phyloP scores from a whole-genome alignment of 2,888 invertebrate genomes.

The Drosophila cyrtoloma region DNA sequence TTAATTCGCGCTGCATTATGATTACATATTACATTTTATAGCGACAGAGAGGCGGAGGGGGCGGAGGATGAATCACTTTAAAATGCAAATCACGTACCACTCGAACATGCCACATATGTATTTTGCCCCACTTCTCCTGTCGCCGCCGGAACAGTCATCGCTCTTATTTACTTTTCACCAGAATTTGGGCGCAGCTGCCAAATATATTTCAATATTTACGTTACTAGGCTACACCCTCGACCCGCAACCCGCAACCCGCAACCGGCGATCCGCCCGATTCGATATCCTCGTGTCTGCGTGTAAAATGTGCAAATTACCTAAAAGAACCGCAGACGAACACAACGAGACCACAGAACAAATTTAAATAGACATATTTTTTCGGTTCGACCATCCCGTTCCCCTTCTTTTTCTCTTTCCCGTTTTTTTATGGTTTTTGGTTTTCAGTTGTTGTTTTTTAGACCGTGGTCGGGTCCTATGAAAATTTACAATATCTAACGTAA shows the following conservation, averaged over 20 bases:
- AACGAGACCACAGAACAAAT: slow-evolving; percentile 81
- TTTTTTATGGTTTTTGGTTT: slow-evolving; percentile 67
- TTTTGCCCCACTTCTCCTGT: not conserved
- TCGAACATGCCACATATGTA: slow-evolving; percentile 63
- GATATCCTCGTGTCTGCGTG: slow-evolving; percentile 66
- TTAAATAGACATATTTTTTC: slow-evolving; percentile 81
- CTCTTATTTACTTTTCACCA: slow-evolving; percentile 74
- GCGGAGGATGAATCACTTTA: slow-evolving; percentile 51
- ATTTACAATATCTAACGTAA: slow-evolving; percentile 74
- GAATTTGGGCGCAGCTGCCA: slow-evolving; percentile 79
- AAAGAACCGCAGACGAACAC: slow-evolving; percentile 82
- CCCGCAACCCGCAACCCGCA: slow-evolving; percentile 8
- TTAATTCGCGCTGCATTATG: slow-evolving; percentile 77
- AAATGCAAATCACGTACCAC: slow-evolving; percentile 76
- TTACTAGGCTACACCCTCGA: slow-evolving; percentile 39
- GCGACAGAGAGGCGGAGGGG: not conserved
- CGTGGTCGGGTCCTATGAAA: slow-evolving; percentile 50
- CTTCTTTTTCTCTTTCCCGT: not conserved
- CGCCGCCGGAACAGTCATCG: slow-evolving; percentile 51
- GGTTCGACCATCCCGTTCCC: slow-evolving; percentile 43
- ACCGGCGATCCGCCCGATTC: slow-evolving; percentile 32
- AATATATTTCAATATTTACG: slow-evolving; percentile 81
- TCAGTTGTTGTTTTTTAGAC: slow-evolving; percentile 55
- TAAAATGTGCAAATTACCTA: slow-evolving; percentile 82
- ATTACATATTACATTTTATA: slow-evolving; percentile 76